Evolutionary conservation across 2,113 vertebrate genomes (phyloP), one percentile per base, ranked within the genome.

Genomic region (Rhinogobius similis): DNA sequence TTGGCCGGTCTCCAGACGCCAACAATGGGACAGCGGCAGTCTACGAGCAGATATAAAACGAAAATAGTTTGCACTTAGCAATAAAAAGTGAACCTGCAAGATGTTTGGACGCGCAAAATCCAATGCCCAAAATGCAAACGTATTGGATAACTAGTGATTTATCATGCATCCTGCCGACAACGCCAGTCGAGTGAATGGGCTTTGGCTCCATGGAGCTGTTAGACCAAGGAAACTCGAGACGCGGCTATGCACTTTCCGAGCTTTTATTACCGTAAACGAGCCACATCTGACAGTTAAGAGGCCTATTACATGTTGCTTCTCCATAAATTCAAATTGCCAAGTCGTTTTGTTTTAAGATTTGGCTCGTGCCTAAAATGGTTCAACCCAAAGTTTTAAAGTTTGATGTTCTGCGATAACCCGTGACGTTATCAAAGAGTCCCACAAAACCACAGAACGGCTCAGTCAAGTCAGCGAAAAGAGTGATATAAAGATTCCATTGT

Each of bases 21-120:
- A 29, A 46, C 41, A 62, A 1, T 32, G 67, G 67, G 36, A 27
- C 27, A 55, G 38, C 41, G 39, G 36, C 24, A 55, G 38, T 38
- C 39, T 39, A 9, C 69, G 53, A 78, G 53, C 67, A 70, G 77
- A 67, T 61, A 14, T 11, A 43, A 23, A 43, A 63, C 43, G 62
- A 63, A 4, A 39, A 63, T 43, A 43, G 36, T 24, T 21, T 63
- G 39, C 62, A 41, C 62, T 63, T 63, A 43, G 39, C 62, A 23
- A 21, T 43, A 63, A 41, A 63, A 62, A 62, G 29, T 39, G 32
- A n/a, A 43, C 36, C 36, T 63, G 38, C 18, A 20, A 43, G 36
- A 43, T 63, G 39, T 43, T 63, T 39, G n/a, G 39, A 5, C n/a
- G 36, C n/a, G 6, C 39, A 23, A 20, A 63, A 23, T 63, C 62